Base-by-base conservation (phyloP, 2,888 invertebrate species). In the Orchestes rusci region DNA sequence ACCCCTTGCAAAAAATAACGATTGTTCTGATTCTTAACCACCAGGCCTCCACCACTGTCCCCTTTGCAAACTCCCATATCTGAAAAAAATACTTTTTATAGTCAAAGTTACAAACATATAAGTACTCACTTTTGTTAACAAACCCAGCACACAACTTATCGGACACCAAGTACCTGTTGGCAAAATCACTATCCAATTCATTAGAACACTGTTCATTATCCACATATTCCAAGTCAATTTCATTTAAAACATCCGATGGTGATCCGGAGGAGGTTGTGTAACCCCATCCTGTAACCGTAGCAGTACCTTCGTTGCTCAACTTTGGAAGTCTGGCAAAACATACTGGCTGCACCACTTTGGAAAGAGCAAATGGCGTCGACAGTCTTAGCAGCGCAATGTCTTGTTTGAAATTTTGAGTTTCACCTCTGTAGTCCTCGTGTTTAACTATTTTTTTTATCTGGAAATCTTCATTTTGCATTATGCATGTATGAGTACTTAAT, bases 21-120 rank as follows among this genome's bases (percentile, higher is more conserved):
- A 4, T 18, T 30, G 2, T 54, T 56, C 16, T 58, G 52, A 31
- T 53, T 39, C 28, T 56, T 50, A 36, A 71, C 67, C 1, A 68
- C 65, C n/a, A 71, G 57, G 30, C 70, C 71, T 10, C 72, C 70
- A 1, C 73, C 73, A 50, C 71, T 72, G 50, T 72, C 72, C 3
- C 72, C 73, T 30, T 65, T 61, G 42, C 72, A 72, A 8, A 70
- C 70, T 2, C 69, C 57, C 12, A 66, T 63, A 42, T 68, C 51
- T 51, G 27, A 34, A 48, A 43, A 17, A 10, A 20, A 43, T 17
- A 43, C 8, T 16, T 10, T 20, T 29, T 17, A 5, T 39, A 16
- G 12, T 10, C 28, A 16, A 17, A 29, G 10, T 30, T 10, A 33
- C 12, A 39, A 28, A 8, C 2, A 29, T 3, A 5, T 8, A 16